Base-by-base conservation (phyloP, 2,888 invertebrate genomes). In the Spodoptera exigua region DNA sequence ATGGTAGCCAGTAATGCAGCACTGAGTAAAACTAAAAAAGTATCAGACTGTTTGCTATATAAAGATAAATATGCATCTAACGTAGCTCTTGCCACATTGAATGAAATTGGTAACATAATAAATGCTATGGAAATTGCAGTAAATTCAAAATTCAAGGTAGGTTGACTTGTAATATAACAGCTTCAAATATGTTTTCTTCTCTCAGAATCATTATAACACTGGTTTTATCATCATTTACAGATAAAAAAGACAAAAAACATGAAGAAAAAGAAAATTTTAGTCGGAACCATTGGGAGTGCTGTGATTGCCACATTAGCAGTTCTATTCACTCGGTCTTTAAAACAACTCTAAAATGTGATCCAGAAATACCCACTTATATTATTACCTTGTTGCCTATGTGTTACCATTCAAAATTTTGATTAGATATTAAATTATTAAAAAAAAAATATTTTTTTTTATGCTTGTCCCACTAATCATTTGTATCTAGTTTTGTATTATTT, bases 11-110 rank as follows among this genome's bases (percentile, higher is more conserved):
- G 89, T 48, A 89, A 88, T 41, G 68, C 89, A 60, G 87, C 90
- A 14, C 61, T 94, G 35, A 90, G 89, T 68, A 93, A 90, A 60
- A 86, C 86, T 17, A 85, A 88, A 27, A 87, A 85, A 59, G 71
- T 89, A 57, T 67, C 84, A 11, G 93, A 94, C 64, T 88, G 85
- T 70, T 78, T 92, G 44, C 73, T 93, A 10, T 81, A 88, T 61
- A 85, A 88, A 81, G 92, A 94, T 58, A 89, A 90, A 77, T 92
- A 89, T 84, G 91, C 93, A 39, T 93, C 94, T 18, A 87, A 91
- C 63, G 80, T 94, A 56, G 90, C 92, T 17, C 70, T 92, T 12
- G 70, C 78, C 35, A 93, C 92, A 36, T 60, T 93, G 13, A 86
- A 81, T 80, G 90, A 92, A 80, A 90, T 94, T 21, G 85, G 81